Conservation (phyloP, 2,113 vertebrate species). For the Genyomyrus donnyi region DNA sequence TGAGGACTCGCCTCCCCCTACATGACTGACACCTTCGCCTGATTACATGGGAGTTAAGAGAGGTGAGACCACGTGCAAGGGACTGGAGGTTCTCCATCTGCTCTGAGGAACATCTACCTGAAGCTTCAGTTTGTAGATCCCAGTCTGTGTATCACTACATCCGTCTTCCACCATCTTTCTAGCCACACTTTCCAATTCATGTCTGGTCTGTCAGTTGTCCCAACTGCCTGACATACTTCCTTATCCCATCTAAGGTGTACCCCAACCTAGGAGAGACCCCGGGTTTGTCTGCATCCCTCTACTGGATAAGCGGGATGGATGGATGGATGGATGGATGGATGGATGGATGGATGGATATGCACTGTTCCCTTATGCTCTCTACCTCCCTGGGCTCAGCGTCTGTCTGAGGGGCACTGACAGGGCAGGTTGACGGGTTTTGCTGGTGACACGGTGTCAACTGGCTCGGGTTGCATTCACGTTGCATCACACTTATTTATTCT, state of each 20-base stretch:
- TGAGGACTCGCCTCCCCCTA: neutral
- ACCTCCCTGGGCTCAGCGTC: neutral
- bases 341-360: neutral
- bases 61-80: neutral
- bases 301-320: neutral
- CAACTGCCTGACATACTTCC: neutral
- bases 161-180: neutral
- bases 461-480: constrained; percentile 3
- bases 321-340: neutral
- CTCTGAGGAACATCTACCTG: neutral
- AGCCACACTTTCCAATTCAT: neutral
- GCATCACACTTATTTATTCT: constrained; percentile 12
- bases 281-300: neutral
- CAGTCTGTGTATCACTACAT: neutral
- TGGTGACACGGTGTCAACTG: neutral
- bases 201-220: neutral
- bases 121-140: neutral
- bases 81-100: neutral
- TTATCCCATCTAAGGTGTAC: neutral
- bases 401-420: neutral
- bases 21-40: neutral
- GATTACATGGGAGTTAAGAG: neutral
- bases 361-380: neutral
- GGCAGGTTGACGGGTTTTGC: neutral
- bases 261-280: neutral